Percentiles rank a stretch among this genome's conserved stretches.
Conservation (phyloP, 2,113 vertebrate genomes). For the rabbit (Oryctolagus cuniculus) region mOryCun1.1 NC_091441.1:107238501-107239000, state of each 20-base stretch:
- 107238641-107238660: background rate
- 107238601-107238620: background rate
- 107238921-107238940: background rate
- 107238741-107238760: background rate
- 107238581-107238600: background rate
- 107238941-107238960: background rate
- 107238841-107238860: background rate
- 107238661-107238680: background rate
- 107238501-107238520: background rate
- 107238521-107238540: background rate
- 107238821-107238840: background rate
- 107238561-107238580: background rate
- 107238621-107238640: background rate
- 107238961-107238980: background rate
- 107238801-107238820: background rate
- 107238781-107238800: background rate
- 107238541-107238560: background rate
- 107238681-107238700: background rate
- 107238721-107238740: background rate
- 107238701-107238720: background rate
- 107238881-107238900: background rate
- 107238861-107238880: background rate
- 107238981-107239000: background rate
- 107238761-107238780: background rate
- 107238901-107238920: background rate